Evolutionary conservation across 1,140 invertebrate species (phyloP).

Genomic region (Pseudomyrmex pallidus): DNA sequence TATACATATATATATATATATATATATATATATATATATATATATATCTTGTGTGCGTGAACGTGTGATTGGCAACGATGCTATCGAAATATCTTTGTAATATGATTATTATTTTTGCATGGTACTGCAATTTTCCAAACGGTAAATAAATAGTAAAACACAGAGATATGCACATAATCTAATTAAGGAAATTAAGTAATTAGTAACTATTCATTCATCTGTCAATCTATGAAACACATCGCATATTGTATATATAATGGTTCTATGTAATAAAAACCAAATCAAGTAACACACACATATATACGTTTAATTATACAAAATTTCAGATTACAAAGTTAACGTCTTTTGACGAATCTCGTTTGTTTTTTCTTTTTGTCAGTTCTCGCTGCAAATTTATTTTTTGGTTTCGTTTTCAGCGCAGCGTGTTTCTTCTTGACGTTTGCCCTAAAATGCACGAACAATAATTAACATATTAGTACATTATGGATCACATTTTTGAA

Average conservation of each 20-base stretch:
- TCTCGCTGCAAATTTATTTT: neutral
- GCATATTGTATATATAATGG: slow-evolving; percentile 78
- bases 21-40: too few relatives aligned
- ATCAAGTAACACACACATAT: slow-evolving; percentile 65
- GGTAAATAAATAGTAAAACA: slow-evolving; percentile 62
- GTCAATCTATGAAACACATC: slow-evolving; percentile 76
- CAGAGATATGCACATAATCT: slow-evolving; percentile 64
- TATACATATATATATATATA: too few relatives aligned
- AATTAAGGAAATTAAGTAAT: slow-evolving; percentile 74
- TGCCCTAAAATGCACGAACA: slow-evolving; percentile 72
- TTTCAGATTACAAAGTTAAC: slow-evolving; percentile 60
- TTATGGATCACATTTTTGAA: neutral
- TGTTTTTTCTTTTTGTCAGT: slow-evolving; percentile 34
- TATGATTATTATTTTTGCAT: slow-evolving; percentile 50
- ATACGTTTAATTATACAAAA: slow-evolving; percentile 61
- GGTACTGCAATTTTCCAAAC: slow-evolving; percentile 76
- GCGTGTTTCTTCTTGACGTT: slow-evolving; percentile 77
- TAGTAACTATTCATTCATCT: slow-evolving; percentile 75
- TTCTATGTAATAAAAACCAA: slow-evolving; percentile 80
- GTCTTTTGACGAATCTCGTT: slow-evolving; percentile 37
- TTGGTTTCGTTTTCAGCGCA: slow-evolving; percentile 66
- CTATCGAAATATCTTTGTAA: slow-evolving; percentile 48
- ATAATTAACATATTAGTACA: slow-evolving; percentile 1
- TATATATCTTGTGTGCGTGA: too few relatives aligned
- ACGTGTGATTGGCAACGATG: neutral